These are phyloP conservation scores for Colaptes auratus DNA, from an alignment of 2,113 vertebrate genomes.

Conservation along the genomic window DNA sequence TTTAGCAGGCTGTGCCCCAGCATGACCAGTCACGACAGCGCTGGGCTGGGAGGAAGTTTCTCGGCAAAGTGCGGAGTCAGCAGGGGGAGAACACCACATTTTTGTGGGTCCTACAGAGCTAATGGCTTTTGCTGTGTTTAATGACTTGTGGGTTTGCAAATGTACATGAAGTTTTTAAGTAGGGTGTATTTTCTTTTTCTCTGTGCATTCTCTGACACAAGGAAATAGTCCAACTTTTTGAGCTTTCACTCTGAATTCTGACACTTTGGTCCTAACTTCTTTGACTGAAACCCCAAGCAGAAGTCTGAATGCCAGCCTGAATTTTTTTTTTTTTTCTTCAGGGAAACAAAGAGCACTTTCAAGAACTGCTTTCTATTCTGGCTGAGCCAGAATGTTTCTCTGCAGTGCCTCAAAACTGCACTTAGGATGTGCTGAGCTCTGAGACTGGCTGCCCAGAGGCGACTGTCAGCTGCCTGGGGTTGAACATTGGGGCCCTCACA, in stretches of 20 bases:
- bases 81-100: neutral
- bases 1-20: neutral
- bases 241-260: conserved; percentile 42
- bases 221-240: conserved; percentile 59
- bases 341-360: conserved; percentile 65
- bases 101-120: conserved; percentile 17
- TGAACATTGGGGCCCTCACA: neutral
- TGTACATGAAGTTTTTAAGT: neutral
- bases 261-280: conserved; percentile 37
- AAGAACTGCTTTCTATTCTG: conserved; percentile 42
- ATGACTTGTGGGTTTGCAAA: conserved; percentile 49
- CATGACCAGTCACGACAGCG: neutral
- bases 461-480: neutral
- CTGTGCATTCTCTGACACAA: neutral
- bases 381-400: conserved; percentile 15
- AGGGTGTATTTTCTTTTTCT: neutral
- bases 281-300: conserved; percentile 17
- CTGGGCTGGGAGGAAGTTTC: conserved; percentile 1
- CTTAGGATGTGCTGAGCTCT: conserved; percentile 41
- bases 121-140: conserved; percentile 25
- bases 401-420: conserved; percentile 30
- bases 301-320: conserved; percentile 51
- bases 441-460: neutral
- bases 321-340: neutral
- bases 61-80: neutral